Evolutionary conservation across 2,888 invertebrate genomes (phyloP), one percentile per base, ranked within the genome.

Genomic region (Coenonympha arcania): DNA sequence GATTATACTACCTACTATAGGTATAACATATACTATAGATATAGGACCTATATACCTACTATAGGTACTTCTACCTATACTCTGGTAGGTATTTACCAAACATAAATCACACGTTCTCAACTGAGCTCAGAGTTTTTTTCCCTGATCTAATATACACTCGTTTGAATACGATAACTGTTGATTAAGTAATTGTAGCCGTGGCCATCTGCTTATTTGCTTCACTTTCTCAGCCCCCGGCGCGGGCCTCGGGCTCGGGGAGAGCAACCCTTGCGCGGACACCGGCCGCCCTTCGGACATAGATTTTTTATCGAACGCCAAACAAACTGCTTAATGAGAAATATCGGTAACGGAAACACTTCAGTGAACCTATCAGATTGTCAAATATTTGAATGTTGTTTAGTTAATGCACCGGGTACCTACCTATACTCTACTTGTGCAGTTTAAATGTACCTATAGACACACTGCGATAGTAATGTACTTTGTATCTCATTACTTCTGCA

Each of bases 261-360:
- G n/a, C 63, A 56, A 63, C 61, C 63, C 65, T 62, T 63, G 61
- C 51, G 54, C 53, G 57, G 59, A 59, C 61, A 63, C 55, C 65
- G 75, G 66, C 77, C 77, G 75, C 69, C 78, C 85, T 58, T 77
- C 77, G 74, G 77, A 71, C 73, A 71, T 66, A 59, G 62, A 69
- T 73, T 86, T 85, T 86, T 86, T 85, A 85, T 79, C 76, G 63
- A 61, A 72, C 59, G 54, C 64, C 75, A 81, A 84, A 83, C 77
- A 84, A 70, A 62, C 60, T 61, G 65, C 64, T 65, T 79, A 84
- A 86, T 79, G 83, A 85, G 82, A 79, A 82, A 83, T 84, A 85
- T 85, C 79, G 71, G 81, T 84, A 79, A 80, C 85, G 79, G 79
- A 83, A 82, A 82, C 75, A 77, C 80, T 80, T 71, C 62, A 70